Evolutionary conservation across 2,888 invertebrate genomes (phyloP).

Genomic region (Lobophora halterata): DNA sequence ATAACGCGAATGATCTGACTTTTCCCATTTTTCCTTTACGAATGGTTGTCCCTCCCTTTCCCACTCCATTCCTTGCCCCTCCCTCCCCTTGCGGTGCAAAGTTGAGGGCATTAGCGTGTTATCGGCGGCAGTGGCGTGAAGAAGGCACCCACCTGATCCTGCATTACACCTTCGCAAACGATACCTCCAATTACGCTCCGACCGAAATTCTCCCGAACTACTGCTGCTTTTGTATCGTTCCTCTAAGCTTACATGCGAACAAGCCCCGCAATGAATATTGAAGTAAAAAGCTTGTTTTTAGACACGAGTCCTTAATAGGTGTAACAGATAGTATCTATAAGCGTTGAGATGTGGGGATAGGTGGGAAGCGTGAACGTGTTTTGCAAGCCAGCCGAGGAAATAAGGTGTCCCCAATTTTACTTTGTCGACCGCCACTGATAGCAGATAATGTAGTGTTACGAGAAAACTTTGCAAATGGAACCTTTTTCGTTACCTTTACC

Average conservation of each 20-base stretch:
- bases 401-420: slow-evolving; percentile 77
- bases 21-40: slow-evolving; percentile 74
- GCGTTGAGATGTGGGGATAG: slow-evolving; percentile 79
- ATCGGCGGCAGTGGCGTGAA: slow-evolving; percentile 76
- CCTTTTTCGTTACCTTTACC: slow-evolving; percentile 47
- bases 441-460: slow-evolving; percentile 69
- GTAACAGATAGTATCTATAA: slow-evolving; percentile 78
- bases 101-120: slow-evolving; percentile 81
- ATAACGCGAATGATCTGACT: slow-evolving; percentile 76
- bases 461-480: slow-evolving; percentile 57
- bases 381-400: slow-evolving; percentile 77
- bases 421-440: slow-evolving; percentile 73
- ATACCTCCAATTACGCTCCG: slow-evolving; percentile 38
- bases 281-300: slow-evolving; percentile 19
- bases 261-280: slow-evolving; percentile 45
- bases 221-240: slow-evolving; percentile 33
- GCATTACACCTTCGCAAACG: slow-evolving; percentile 45
- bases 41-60: slow-evolving; percentile 48
- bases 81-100: slow-evolving; percentile 75
- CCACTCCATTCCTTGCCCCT: slow-evolving; percentile 33
- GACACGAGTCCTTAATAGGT: slow-evolving; percentile 51
- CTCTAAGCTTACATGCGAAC: slow-evolving; percentile 4
- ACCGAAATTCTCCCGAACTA: slow-evolving; percentile 32
- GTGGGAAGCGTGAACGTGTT: slow-evolving; percentile 79
- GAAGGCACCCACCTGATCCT: slow-evolving; percentile 76